A percentile compares a stretch with the other conserved stretches of the same genome.
Conservation (phyloP, 2,797 vertebrate species). For the Lophura swinhoii region DNA sequence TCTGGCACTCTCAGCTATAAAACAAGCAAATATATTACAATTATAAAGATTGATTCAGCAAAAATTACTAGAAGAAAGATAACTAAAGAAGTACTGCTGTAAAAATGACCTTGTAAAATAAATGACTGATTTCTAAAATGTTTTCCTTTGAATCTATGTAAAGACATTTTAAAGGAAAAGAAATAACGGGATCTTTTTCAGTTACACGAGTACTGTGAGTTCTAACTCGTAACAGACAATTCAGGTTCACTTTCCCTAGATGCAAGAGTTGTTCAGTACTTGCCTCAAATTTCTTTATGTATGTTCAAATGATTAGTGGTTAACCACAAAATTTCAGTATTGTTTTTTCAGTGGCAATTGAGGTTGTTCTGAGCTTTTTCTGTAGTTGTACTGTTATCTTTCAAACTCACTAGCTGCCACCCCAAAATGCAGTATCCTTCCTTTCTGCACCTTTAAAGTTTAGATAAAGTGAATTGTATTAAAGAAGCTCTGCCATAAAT, state of each 20-base stretch:
- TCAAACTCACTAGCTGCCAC: not conserved
- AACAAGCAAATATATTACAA: not conserved
- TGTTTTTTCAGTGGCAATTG: not conserved
- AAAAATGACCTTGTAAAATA: not conserved
- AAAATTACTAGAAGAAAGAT: not conserved
- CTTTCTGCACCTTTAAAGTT: conserved; percentile 21
- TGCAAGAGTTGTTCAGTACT: not conserved
- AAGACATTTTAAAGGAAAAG: not conserved
- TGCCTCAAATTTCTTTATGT: not conserved
- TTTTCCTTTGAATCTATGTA: not conserved
- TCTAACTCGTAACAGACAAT: not conserved
- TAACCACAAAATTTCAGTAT: not conserved
- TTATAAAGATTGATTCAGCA: not conserved
- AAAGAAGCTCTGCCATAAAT: conserved; percentile 61
- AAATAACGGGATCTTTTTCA: not conserved
- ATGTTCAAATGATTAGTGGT: not conserved
- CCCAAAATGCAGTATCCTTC: not conserved
- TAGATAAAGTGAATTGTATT: conserved; percentile 48
- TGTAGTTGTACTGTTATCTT: not conserved
- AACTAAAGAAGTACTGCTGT: not conserved
- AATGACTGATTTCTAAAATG: not conserved
- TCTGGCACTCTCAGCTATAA: rapidly evolving
- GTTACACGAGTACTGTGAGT: not conserved
- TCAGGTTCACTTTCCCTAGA: not conserved
- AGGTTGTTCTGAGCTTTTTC: not conserved